These are phyloP conservation scores for Sebastiscus albofasciatus DNA, from an alignment of 2,797 vertebrate species.

Conservation along the genomic window DNA sequence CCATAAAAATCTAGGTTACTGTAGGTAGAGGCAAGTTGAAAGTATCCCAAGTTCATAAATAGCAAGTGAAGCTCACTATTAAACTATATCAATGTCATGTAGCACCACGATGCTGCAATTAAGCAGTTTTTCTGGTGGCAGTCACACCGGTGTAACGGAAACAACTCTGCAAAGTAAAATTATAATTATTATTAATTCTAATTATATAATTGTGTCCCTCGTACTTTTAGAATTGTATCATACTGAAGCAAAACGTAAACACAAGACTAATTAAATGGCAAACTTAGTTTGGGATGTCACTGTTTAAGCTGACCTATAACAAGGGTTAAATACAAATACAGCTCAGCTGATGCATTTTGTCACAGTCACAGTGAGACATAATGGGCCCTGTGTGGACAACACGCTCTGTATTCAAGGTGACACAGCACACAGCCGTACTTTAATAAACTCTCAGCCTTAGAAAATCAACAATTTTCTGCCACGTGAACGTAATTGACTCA, in stretches of 20 bases:
- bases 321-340: not conserved
- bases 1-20: not conserved
- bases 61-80: not conserved
- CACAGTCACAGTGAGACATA: not conserved
- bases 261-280: not conserved
- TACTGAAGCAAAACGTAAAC: not conserved
- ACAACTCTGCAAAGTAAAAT: not conserved
- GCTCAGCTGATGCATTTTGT: not conserved
- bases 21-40: not conserved
- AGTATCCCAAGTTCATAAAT: not conserved
- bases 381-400: not conserved
- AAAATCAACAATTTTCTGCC: not conserved
- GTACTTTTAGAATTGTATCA: not conserved
- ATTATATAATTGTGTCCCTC: not conserved
- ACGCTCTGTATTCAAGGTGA: conserved; percentile 6
- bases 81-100: not conserved
- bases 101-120: not conserved
- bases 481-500: not conserved
- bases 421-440: not conserved
- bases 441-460: not conserved
- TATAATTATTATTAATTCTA: not conserved
- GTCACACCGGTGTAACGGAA: not conserved
- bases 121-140: not conserved
- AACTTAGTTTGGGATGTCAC: not conserved
- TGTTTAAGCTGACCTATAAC: not conserved